Base-by-base conservation (phyloP, 2,888 invertebrate genomes). In the Biston betularia region DNA sequence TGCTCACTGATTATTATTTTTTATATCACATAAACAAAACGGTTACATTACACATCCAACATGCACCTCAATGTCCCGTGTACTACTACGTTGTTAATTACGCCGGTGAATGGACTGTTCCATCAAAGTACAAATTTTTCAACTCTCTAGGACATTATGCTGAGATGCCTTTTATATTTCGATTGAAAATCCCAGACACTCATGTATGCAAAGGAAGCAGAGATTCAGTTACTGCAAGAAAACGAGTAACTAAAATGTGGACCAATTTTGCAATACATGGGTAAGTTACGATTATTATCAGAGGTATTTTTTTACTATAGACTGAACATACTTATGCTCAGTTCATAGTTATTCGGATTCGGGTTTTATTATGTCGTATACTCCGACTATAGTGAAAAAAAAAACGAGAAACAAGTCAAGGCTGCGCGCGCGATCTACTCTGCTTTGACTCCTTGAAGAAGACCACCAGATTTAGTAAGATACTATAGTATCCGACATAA, bases 221-320 rank as follows among this genome's bases (percentile, higher is more conserved):
- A 61, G 90, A 92, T 73, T 89, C 90, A 9, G 74, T 89, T 3
- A 82, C 71, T 52, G 90, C 89, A 14, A 86, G 89, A 71, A 84
- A 75, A 33, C 85, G 88, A 79, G 83, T 93, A 55, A 76, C 90
- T 5, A 89, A 84, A 76, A 85, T 94, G 89, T 94, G 94, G 93
- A 93, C 93, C 0, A 94, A 94, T 76, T 94, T 94, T 77, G 93
- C 94, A 45, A 93, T 89, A 86, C 87, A 84, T 74, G 89, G 94
- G 94, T 94, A 84, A 80, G 81, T 69, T 45, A n/a, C 6, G 55
- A 38, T 6, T 4, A 6, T 8, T 0, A 38, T 38, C 6, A 6
- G 6, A 4, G 6, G 6, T 91, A 92, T 94, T 68, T 38, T 14
- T 50, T 12, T 48, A 2, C 24, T 24, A 24, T 24, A 24, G 3